Percentiles rank a stretch among this genome's conserved stretches.
phyloP scores from a whole-genome alignment of 2,888 invertebrate species.

The Erynnis tages region DNA sequence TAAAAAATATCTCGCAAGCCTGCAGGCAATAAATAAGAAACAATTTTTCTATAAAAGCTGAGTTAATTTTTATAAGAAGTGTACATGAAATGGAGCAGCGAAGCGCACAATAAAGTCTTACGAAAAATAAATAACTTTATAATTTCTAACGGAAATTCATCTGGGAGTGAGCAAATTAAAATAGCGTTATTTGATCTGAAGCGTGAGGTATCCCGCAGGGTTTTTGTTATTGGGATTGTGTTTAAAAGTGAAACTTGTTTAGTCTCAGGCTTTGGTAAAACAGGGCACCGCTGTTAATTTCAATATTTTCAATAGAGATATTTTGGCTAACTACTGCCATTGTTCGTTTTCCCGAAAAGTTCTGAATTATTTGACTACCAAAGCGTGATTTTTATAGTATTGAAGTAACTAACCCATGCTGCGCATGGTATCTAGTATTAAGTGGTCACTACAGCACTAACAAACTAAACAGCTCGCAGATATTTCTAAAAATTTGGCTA shows the following conservation, averaged over 20 bases:
- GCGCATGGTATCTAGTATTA: too few relatives aligned
- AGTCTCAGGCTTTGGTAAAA: too few relatives aligned
- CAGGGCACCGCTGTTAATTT: not conserved
- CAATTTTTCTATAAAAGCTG: conserved; percentile 7
- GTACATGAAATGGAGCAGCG: not conserved
- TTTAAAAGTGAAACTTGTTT: not conserved
- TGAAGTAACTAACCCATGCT: too few relatives aligned
- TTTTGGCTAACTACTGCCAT: too few relatives aligned
- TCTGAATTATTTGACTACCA: too few relatives aligned
- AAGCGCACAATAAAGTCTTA: conserved; percentile 1
- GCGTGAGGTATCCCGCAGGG: conserved; percentile 24
- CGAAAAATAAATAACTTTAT: conserved; percentile 8
- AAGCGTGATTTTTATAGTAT: too few relatives aligned
- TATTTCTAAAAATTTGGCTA: too few relatives aligned
- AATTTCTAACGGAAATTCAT: conserved; percentile 1
- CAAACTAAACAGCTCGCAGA: too few relatives aligned
- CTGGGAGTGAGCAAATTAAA: conserved; percentile 12
- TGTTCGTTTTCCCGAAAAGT: too few relatives aligned
- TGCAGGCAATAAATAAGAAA: conserved; percentile 11
- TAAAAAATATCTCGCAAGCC: not conserved
- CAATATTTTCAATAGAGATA: not conserved
- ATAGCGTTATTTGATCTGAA: conserved; percentile 23
- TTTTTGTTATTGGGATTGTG: conserved; percentile 1
- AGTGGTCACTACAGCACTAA: too few relatives aligned
- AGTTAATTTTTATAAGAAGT: not conserved